These are phyloP conservation scores for Parazoanthus atlanticus DNA, from an alignment of 92 coral and sea anemone genomes.

Conservation along the genomic window DNA sequence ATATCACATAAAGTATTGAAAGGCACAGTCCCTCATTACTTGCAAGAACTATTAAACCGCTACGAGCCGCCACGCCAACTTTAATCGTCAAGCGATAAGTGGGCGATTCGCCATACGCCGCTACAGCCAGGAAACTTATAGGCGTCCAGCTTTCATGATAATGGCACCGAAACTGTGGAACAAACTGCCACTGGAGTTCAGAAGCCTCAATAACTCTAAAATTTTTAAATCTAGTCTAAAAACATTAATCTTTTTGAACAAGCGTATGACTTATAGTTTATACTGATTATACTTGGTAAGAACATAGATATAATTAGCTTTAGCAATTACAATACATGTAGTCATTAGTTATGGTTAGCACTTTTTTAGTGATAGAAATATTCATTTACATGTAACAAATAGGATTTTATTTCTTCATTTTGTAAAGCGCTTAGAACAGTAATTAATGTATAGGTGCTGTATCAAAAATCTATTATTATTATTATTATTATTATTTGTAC, in stretches of 20 bases:
- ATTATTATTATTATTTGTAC: too few species aligned
- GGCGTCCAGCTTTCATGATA: conserved; percentile 5
- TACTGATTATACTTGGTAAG: background rate
- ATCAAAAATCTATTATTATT: too few species aligned
- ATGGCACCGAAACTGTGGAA: too few species aligned
- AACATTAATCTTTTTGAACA: conserved; percentile 16
- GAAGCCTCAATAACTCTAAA: conserved; percentile 1
- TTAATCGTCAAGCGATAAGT: conserved; percentile 18
- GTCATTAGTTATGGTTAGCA: conserved; percentile 12
- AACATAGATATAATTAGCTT: conserved; percentile 14
- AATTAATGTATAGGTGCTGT: too few species aligned
- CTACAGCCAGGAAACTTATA: conserved; percentile 7
- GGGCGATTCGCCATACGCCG: conserved; percentile 28
- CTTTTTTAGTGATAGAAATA: conserved; percentile 12
- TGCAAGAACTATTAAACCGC: too few species aligned
- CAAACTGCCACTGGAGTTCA: conserved; percentile 22
- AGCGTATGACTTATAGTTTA: too few species aligned
- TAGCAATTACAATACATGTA: too few species aligned
- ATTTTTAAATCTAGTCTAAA: conserved; percentile 15
- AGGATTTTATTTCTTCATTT: conserved; percentile 8
- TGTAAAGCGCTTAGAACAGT: too few species aligned
- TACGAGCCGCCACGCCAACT: too few species aligned
- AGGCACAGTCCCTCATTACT: conserved; percentile 2
- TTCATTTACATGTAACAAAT: background rate
- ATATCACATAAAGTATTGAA: too few species aligned